Percentiles rank a stretch among this genome's conserved stretches.
These are phyloP conservation scores for Orycteropus afer DNA, from an alignment of 2,113 vertebrate species.

Conservation along the genomic window DNA sequence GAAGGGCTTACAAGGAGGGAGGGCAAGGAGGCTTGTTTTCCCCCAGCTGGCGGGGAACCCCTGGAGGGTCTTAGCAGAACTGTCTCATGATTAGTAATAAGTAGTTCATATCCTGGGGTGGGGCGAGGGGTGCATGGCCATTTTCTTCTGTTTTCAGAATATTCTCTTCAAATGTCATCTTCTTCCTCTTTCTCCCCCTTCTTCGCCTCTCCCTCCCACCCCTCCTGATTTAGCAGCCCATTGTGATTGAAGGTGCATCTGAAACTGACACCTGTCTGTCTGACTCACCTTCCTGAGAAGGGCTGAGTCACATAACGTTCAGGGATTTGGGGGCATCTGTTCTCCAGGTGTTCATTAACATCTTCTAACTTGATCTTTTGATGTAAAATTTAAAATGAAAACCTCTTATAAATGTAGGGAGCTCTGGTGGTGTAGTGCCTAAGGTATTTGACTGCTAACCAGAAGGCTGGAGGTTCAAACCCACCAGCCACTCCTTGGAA, in stretches of 20 bases:
- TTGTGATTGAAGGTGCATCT: not conserved
- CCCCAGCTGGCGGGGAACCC: not conserved
- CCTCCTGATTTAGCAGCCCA: not conserved
- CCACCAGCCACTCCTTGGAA: too few species aligned
- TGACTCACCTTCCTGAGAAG: not conserved
- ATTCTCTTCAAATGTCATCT: not conserved
- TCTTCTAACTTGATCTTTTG: not conserved
- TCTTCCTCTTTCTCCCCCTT: not conserved
- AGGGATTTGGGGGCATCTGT: not conserved
- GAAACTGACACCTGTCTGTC: constrained; percentile 42
- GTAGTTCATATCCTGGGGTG: not conserved
- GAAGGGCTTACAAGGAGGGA: not conserved
- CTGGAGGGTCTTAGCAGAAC: rapidly evolving
- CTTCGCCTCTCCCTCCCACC: rapidly evolving
- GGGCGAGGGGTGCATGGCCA: not conserved
- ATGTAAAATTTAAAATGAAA: constrained; percentile 65
- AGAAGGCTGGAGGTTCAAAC: too few species aligned
- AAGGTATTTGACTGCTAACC: too few species aligned
- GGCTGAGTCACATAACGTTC: not conserved
- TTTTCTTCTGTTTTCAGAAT: constrained; percentile 47
- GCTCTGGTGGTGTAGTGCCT: too few species aligned
- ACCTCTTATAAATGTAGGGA: constrained; percentile 68
- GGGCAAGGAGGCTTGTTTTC: too few species aligned
- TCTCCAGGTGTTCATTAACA: not conserved
- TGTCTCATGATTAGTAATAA: rapidly evolving